Evolutionary conservation across 1,140 invertebrate genomes (phyloP), one percentile per base, ranked within the genome.

Genomic region (Pseudomyrmex cubaensis): DNA sequence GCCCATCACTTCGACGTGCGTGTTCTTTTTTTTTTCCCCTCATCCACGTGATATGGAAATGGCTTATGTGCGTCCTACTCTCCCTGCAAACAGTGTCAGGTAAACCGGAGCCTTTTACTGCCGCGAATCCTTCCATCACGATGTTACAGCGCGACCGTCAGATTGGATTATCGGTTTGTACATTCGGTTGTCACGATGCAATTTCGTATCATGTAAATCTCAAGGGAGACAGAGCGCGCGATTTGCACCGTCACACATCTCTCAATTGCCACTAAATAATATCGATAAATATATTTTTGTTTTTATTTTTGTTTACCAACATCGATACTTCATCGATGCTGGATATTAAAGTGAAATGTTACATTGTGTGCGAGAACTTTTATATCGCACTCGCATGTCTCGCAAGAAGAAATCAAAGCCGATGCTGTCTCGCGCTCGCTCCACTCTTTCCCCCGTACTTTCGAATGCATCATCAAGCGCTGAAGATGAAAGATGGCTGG

Each of bases 401-500:
- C 70, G 56, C 35, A 46, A 20, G 4, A 46, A 20, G 4, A 15
- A 75, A 52, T 73, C 46, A 72, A 69, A 87, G 46, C 44, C 2
- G 15, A 46, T n/a, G 17, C 7, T 44, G 52, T 22, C 52, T 17
- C 57, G 69, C 35, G 64, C 61, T 56, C 59, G 20, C 44, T 15
- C 17, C 56, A 73, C 69, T 86, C 63, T 48, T 82, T 78, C 48
- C 15, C 44, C 76, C 77, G 61, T 44, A 66, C 69, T 90, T 35
- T 89, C 74, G 74, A 84, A 86, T 77, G 85, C 85, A 83, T 89
- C 87, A 87, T 86, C 87, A 86, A 87, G 86, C 82, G 75, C 25
- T 84, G 70, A 90, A 91, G 90, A 90, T 91, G 89, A 91, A 91
- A 90, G 90, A 89, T 91, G 77, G 83, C 75, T 82, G 82, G 69